phyloP scores from a whole-genome alignment of 2,888 invertebrate species.

The Dryocosmus kuriphilus region DNA sequence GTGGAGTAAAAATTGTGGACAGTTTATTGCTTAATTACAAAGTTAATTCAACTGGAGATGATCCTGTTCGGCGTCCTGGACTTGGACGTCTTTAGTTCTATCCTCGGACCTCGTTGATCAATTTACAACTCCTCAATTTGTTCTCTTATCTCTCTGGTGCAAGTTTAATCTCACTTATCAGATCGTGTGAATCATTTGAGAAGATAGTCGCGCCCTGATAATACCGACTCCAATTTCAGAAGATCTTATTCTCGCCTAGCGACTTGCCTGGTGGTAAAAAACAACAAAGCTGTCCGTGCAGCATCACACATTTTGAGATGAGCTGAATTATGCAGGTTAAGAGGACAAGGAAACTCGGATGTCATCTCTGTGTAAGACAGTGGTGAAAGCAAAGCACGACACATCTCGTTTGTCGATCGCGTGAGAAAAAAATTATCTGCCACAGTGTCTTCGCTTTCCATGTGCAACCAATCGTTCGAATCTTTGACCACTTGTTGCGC shows the following conservation, averaged over 20 bases:
- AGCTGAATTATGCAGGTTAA: constrained; percentile 25
- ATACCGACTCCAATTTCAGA: background rate
- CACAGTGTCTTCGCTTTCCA: constrained; percentile 31
- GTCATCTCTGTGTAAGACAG: constrained; percentile 29
- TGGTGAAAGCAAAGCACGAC: constrained; percentile 36
- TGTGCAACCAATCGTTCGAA: constrained; percentile 38
- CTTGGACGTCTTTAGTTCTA: background rate
- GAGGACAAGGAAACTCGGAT: constrained; percentile 30
- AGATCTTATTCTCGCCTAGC: background rate
- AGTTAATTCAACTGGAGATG: background rate
- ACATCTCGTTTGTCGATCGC: constrained; percentile 24
- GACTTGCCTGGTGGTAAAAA: background rate
- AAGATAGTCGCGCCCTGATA: constrained; percentile 17
- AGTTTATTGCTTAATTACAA: constrained; percentile 12
- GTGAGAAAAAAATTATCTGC: constrained; percentile 28
- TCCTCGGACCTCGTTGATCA: background rate
- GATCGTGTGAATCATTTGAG: constrained; percentile 15
- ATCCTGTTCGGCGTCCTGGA: background rate
- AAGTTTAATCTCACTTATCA: constrained; percentile 24
- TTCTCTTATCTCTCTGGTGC: background rate
- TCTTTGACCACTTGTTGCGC: constrained; percentile 62
- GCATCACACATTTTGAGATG: constrained; percentile 3
- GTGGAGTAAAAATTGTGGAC: background rate
- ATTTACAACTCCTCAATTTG: background rate
- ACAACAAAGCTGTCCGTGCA: background rate